These are phyloP conservation scores for Koerneria pararmatus DNA, from an alignment of 2,888 invertebrate species.

Conservation along the genomic window DNA sequence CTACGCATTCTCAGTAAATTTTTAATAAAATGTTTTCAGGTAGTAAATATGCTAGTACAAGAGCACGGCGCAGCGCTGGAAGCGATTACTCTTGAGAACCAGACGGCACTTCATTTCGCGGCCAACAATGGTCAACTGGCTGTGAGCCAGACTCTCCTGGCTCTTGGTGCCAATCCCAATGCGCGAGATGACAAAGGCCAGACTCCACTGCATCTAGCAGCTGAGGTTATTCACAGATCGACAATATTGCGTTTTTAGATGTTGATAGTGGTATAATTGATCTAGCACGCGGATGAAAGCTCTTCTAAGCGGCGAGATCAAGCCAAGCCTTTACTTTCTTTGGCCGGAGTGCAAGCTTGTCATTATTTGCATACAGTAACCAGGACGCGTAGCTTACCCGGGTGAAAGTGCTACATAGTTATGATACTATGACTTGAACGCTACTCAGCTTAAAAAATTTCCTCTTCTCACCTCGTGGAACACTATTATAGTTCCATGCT, in stretches of 20 bases:
- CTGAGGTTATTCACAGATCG: conserved; percentile 55
- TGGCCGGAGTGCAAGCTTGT: no score
- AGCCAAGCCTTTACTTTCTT: no score
- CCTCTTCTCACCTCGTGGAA: no score
- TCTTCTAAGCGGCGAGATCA: no score
- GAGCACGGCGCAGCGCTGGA: conserved; percentile 85
- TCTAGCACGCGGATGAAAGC: no score
- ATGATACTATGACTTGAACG: no score
- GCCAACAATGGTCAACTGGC: conserved; percentile 92
- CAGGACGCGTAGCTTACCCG: no score
- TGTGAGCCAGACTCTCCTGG: conserved; percentile 70
- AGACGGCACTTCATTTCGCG: conserved; percentile 90
- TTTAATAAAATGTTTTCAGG: background rate
- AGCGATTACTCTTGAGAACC: conserved; percentile 87
- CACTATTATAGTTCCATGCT: no score
- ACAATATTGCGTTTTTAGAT: background rate
- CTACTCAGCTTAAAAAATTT: no score
- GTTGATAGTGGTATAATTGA: no score
- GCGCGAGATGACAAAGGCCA: conserved; percentile 63
- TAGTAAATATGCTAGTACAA: conserved; percentile 72
- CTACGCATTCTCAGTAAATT: background rate
- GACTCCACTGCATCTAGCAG: conserved; percentile 64
- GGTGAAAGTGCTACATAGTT: no score
- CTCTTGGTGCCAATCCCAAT: conserved; percentile 57
- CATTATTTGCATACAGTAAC: no score